These are phyloP conservation scores for Sternotherus odoratus DNA, from an alignment of 2,797 vertebrate genomes.

Conservation along the genomic window DNA sequence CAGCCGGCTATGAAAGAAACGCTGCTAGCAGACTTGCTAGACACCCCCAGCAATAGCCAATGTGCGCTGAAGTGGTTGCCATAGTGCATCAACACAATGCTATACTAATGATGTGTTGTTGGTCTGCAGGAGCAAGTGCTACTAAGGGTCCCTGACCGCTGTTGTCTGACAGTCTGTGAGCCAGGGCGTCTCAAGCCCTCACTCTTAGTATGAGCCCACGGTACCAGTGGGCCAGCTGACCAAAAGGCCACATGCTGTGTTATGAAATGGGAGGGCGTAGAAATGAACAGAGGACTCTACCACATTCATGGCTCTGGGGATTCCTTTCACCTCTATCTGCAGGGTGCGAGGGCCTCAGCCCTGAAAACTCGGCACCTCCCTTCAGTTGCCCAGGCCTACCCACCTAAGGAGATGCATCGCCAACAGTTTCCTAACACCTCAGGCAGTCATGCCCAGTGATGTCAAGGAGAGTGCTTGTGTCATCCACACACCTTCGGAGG, in stretches of 20 bases:
- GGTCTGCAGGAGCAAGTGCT: slow-evolving; percentile 52
- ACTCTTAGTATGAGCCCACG: background rate
- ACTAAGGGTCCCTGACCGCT: slow-evolving; percentile 49
- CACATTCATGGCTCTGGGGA: background rate
- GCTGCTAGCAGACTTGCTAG: slow-evolving; percentile 42
- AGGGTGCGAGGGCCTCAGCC: background rate
- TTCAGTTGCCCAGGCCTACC: background rate
- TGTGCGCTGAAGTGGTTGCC: slow-evolving; percentile 47
- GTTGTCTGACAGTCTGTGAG: slow-evolving; percentile 42
- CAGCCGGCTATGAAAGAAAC: slow-evolving; percentile 48
- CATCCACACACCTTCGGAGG: no score
- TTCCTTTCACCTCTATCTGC: background rate
- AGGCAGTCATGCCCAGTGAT: background rate
- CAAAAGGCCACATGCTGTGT: background rate
- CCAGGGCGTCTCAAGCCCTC: background rate
- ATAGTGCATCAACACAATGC: slow-evolving; percentile 49
- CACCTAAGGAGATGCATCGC: background rate
- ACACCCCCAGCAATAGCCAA: slow-evolving; percentile 19
- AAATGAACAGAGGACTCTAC: background rate
- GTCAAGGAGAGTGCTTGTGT: background rate
- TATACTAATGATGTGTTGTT: slow-evolving; percentile 58
- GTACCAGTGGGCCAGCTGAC: background rate
- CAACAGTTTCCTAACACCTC: background rate
- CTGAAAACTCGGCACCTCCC: background rate
- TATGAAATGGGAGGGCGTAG: background rate